Base-by-base conservation (phyloP, 2,888 invertebrate species). In the Argyresthia albistria region DNA sequence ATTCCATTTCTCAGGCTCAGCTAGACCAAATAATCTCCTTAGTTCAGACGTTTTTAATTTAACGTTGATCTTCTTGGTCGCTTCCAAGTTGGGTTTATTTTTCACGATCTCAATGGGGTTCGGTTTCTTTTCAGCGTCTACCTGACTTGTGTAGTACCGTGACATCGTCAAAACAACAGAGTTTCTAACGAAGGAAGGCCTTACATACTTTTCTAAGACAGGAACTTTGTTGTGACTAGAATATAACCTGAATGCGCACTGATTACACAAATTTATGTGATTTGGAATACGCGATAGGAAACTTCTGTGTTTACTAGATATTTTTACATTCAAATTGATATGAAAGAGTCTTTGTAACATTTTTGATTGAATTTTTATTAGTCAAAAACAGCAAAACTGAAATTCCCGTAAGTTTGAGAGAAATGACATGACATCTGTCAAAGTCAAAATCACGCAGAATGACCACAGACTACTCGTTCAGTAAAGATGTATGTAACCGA, bases 1-100 rank as follows among this genome's bases (percentile, higher is more conserved):
- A 54, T 84, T 90, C 90, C 90, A 91, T 88, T 90, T 90, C 65
- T 91, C 91, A 39, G 91, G 91, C 63, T 87, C 89, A 10, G 91
- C 91, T 65, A 91, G 77, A 52, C 86, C 76, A 64, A 91, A 77
- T 56, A 91, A 71, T 59, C 91, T 73, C 60, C 76, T 84, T 48
- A 90, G 55, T 64, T 91, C 90, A 1, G 90, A 80, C 62, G 79
- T 76, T 63, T 88, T 89, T 79, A 87, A 78, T 67, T 82, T 84
- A 14, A 79, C 78, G 59, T 80, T 84, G 46, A 81, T 79, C 68
- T 82, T 83, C 58, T 80, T 79, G 42, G 77, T 62, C 42, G 72
- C 60, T 43, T 65, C 63, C 63, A 79, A 60, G 37, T 63, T 58
- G 50, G 63, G 60, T 57, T 79, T 76, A 58, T 69, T 66, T 58